Percentiles rank a stretch among this genome's conserved stretches.
phyloP scores from a whole-genome alignment of 2,888 invertebrate genomes.

The Microchrysa polita region DNA sequence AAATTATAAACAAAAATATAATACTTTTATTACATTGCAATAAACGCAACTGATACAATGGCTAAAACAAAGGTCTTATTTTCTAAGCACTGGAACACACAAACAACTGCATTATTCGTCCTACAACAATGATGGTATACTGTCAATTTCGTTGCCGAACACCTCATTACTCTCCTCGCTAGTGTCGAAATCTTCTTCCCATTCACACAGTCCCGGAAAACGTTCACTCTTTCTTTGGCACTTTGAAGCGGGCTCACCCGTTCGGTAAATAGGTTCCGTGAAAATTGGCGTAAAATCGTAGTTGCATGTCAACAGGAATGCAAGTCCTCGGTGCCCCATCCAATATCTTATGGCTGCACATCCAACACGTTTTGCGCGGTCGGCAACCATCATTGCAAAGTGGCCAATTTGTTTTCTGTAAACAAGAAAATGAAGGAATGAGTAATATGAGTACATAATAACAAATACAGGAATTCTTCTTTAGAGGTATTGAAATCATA shows the following conservation, averaged over 20 bases:
- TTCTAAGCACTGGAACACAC: neutral
- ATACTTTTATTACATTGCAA: constrained; percentile 22
- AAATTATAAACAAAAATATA: neutral
- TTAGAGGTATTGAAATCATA: too few species aligned
- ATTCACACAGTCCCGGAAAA: constrained; percentile 59
- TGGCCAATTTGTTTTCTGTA: constrained; percentile 61
- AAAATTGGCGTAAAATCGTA: constrained; percentile 61
- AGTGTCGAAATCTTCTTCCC: constrained; percentile 56
- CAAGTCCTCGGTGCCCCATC: constrained; percentile 47
- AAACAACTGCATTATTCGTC: neutral
- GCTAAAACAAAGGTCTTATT: neutral
- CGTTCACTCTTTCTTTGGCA: constrained; percentile 57
- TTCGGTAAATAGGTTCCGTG: constrained; percentile 57
- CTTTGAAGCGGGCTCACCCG: constrained; percentile 57
- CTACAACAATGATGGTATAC: constrained; percentile 26
- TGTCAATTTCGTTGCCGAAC: constrained; percentile 53
- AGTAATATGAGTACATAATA: too few species aligned
- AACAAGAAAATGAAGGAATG: too few species aligned
- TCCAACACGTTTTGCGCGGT: constrained; percentile 60
- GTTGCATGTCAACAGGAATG: constrained; percentile 61
- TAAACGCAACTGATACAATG: constrained; percentile 14
- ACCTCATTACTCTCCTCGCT: constrained; percentile 56
- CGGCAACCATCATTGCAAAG: constrained; percentile 59
- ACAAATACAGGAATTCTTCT: too few species aligned
- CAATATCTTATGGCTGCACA: constrained; percentile 59